These are phyloP conservation scores for Lysandra coridon DNA, from an alignment of 2,888 invertebrate genomes.

Conservation along the genomic window DNA sequence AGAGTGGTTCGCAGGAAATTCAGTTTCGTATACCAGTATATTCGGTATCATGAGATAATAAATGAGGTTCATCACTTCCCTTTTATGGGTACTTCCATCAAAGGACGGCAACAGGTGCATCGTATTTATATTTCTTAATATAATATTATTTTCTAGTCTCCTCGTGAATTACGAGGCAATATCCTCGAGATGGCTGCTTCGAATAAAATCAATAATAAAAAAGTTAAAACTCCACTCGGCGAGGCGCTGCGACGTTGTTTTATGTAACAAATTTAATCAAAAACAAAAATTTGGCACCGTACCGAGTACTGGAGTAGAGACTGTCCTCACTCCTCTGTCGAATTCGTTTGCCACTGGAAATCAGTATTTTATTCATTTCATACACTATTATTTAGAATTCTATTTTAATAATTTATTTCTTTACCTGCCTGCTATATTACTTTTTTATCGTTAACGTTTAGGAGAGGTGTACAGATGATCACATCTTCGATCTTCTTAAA, in stretches of 20 bases:
- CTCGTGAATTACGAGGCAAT: conserved; percentile 20
- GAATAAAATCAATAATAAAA: conserved; percentile 29
- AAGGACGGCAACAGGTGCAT: not conserved
- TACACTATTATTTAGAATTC: not conserved
- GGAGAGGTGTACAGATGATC: too few relatives aligned
- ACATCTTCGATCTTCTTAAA: not conserved
- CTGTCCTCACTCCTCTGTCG: not conserved
- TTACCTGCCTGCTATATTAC: too few relatives aligned
- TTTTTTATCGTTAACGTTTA: too few relatives aligned
- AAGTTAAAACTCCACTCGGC: conserved; percentile 9
- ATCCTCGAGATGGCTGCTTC: conserved; percentile 14
- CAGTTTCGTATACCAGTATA: not conserved
- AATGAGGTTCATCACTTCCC: conserved; percentile 21
- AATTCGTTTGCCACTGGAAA: conserved; percentile 17
- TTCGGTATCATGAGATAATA: not conserved
- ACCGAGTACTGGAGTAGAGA: not conserved
- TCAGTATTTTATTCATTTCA: not conserved
- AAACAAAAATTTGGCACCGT: conserved; percentile 26
- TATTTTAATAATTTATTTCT: not conserved
- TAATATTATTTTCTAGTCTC: conserved; percentile 10
- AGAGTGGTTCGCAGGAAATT: not conserved
- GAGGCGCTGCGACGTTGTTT: conserved; percentile 23
- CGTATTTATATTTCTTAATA: not conserved
- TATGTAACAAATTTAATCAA: conserved; percentile 31
- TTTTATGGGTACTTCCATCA: conserved; percentile 6